Percentiles rank a stretch among this genome's conserved stretches.
Evolutionary conservation across 2,113 vertebrate species (phyloP).

Genomic region (Zosterops lateralis): DNA sequence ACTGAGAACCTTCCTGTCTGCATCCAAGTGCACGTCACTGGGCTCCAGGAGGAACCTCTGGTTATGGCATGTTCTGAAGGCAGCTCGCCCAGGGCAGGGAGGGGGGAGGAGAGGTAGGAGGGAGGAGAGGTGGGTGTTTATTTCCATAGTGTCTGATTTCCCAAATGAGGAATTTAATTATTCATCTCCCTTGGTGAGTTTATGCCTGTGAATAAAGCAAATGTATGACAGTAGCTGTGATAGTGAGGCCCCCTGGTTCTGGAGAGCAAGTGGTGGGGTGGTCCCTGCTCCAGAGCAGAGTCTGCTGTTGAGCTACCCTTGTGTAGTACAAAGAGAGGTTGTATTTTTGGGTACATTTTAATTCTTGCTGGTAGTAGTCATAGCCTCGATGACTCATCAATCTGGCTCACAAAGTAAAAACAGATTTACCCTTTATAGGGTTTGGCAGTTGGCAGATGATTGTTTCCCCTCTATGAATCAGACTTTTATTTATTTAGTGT

Average conservation of each 20-base stretch:
- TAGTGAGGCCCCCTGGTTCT: not conserved
- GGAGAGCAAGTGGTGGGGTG: not conserved
- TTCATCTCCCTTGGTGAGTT: not conserved
- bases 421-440: slow-evolving; percentile 71
- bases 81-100: not conserved
- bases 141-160: not conserved
- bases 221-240: not conserved
- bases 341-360: slow-evolving; percentile 51
- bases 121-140: not conserved
- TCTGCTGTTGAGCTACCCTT: not conserved
- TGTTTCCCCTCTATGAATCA: slow-evolving; percentile 70
- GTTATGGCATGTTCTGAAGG: not conserved
- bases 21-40: not conserved
- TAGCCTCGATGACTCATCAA: slow-evolving; percentile 71
- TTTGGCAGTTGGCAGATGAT: slow-evolving; percentile 67
- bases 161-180: not conserved
- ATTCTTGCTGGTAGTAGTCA: slow-evolving; percentile 71
- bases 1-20: not conserved
- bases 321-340: slow-evolving; percentile 30
- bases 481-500: slow-evolving; percentile 76
- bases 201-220: not conserved
- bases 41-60: not conserved
- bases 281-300: not conserved
- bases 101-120: not conserved
- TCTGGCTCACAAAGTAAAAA: slow-evolving; percentile 72